Percentiles rank a stretch among this genome's conserved stretches.
Evolutionary conservation across 2,888 invertebrate genomes (phyloP).

Genomic region (Stegana nigrithorax): DNA sequence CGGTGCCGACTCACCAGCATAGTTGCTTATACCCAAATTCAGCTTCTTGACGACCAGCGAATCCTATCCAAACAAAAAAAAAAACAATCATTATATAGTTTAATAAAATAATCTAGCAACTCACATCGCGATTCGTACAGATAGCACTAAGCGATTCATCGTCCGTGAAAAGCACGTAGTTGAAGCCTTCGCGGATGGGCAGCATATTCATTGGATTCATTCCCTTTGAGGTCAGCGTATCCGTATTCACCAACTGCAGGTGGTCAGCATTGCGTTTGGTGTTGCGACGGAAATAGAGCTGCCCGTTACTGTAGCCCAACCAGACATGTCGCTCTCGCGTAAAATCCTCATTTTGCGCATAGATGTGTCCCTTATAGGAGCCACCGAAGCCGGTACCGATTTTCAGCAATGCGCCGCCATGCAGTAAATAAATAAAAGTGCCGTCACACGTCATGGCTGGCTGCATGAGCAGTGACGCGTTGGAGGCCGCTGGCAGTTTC

Average conservation of each 20-base stretch:
- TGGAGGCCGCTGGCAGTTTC: slow-evolving; percentile 55
- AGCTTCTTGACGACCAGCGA: slow-evolving; percentile 81
- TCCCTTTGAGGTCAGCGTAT: slow-evolving; percentile 70
- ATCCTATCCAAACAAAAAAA: slow-evolving; percentile 72
- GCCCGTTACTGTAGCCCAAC: slow-evolving; percentile 87
- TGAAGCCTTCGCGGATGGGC: slow-evolving; percentile 64
- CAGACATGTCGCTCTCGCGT: slow-evolving; percentile 83
- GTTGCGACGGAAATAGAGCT: slow-evolving; percentile 81
- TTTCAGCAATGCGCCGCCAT: slow-evolving; percentile 87
- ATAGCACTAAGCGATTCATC: slow-evolving; percentile 83
- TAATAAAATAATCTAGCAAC: slow-evolving; percentile 32
- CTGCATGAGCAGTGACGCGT: slow-evolving; percentile 70
- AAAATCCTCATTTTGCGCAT: slow-evolving; percentile 86
- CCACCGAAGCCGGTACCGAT: slow-evolving; percentile 95
- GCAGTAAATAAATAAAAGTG: slow-evolving; percentile 87
- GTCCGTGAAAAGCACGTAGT: slow-evolving; percentile 76
- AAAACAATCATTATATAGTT: not conserved
- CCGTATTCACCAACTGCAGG: slow-evolving; percentile 68
- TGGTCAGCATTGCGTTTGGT: slow-evolving; percentile 70
- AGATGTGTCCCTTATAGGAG: slow-evolving; percentile 91
- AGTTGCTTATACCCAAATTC: slow-evolving; percentile 70
- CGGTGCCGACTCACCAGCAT: slow-evolving; percentile 51
- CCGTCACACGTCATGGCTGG: slow-evolving; percentile 89
- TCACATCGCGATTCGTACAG: slow-evolving; percentile 83
- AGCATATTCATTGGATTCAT: slow-evolving; percentile 63